Conservation (phyloP, 2,888 invertebrate species). For the Neoaliturus tenellus region DNA sequence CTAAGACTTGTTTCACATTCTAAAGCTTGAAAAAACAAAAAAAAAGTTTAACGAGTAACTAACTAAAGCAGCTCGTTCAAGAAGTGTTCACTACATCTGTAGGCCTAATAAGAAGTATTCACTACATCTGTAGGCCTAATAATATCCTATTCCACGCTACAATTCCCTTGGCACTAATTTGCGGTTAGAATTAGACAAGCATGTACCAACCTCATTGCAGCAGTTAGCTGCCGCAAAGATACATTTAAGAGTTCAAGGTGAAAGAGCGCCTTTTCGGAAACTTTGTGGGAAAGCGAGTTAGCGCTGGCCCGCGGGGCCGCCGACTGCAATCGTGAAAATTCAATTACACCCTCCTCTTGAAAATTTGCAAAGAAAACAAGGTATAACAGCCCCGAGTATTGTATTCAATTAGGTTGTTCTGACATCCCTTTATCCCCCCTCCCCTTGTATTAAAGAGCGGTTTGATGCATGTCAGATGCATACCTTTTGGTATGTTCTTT, state of each 20-base stretch:
- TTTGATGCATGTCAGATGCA: constrained; percentile 21
- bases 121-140: too few relatives aligned
- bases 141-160: too few relatives aligned
- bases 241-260: background rate
- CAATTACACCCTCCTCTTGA: constrained; percentile 35
- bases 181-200: too few relatives aligned
- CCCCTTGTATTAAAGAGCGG: background rate
- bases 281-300: background rate
- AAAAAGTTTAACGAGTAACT: too few relatives aligned
- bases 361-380: constrained; percentile 51
- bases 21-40: too few relatives aligned
- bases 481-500: background rate
- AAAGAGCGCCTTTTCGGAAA: background rate
- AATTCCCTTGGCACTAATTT: too few relatives aligned
- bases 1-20: too few relatives aligned
- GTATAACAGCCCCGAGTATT: constrained; percentile 51
- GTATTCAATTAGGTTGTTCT: constrained; percentile 50
- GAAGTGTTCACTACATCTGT: too few relatives aligned
- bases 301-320: constrained; percentile 9
- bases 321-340: background rate
- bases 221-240: background rate
- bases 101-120: too few relatives aligned
- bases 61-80: too few relatives aligned
- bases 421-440: background rate
- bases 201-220: background rate